A percentile compares a stretch with the other conserved stretches of the same genome.
Conservation (phyloP, 2,113 vertebrate genomes). For the Benitochromis conjunctus region DNA sequence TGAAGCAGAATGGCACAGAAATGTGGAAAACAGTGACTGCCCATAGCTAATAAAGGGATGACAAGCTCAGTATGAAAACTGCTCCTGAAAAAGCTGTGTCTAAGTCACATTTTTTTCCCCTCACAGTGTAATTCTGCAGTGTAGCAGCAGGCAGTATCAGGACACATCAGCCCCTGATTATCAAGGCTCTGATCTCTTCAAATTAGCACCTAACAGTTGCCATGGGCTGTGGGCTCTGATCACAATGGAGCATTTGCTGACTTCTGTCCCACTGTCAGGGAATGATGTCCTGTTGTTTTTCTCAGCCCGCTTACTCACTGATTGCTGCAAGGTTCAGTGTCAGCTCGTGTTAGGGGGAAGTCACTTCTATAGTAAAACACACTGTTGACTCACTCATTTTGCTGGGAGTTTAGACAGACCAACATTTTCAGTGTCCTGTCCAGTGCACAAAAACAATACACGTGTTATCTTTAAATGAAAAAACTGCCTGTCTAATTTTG, state of each 20-base stretch:
- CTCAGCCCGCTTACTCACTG: background rate
- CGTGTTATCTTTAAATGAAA: background rate
- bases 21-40: background rate
- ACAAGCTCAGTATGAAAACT: background rate
- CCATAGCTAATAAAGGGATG: background rate
- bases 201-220: background rate
- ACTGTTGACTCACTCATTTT: background rate
- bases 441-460: background rate
- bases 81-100: background rate
- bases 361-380: background rate
- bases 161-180: background rate
- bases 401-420: background rate
- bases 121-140: background rate
- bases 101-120: background rate
- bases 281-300: background rate
- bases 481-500: background rate
- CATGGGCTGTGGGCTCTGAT: background rate
- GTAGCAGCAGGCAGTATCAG: background rate
- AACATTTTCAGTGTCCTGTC: background rate
- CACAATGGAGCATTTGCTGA: background rate
- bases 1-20: background rate
- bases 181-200: background rate
- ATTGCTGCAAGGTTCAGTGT: background rate
- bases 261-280: background rate
- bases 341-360: background rate